Percentiles rank a stretch among this genome's conserved stretches.
phyloP scores from a whole-genome alignment of 2,888 invertebrate species.

The Drosophila neotestacea region DNA sequence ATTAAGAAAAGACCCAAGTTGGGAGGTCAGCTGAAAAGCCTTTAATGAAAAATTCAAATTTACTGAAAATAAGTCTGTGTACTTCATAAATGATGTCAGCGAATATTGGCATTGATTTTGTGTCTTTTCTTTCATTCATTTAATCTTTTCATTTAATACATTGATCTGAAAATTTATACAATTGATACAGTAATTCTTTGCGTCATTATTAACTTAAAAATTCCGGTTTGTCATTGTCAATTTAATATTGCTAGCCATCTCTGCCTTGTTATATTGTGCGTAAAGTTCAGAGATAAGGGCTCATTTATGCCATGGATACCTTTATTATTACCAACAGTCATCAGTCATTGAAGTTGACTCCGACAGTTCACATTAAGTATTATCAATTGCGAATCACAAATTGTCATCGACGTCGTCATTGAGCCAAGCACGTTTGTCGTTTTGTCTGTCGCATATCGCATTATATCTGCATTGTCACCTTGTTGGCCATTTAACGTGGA shows the following conservation, averaged over 20 bases:
- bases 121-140: neutral
- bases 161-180: neutral
- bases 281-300: constrained; percentile 74
- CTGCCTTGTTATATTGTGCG: constrained; percentile 66
- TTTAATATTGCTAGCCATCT: constrained; percentile 53
- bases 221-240: constrained; percentile 34
- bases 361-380: constrained; percentile 58
- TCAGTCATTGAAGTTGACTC: constrained; percentile 58
- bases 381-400: constrained; percentile 67
- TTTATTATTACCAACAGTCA: constrained; percentile 36
- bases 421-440: constrained; percentile 54
- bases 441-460: constrained; percentile 67
- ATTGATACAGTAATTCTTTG: constrained; percentile 18
- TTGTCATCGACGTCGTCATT: constrained; percentile 53
- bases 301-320: constrained; percentile 33
- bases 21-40: neutral
- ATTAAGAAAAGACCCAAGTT: constrained; percentile 1
- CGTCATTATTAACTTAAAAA: constrained; percentile 44
- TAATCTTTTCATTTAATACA: neutral
- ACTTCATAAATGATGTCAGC: neutral
- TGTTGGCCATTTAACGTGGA: constrained; percentile 73
- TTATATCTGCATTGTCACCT: constrained; percentile 83
- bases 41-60: neutral
- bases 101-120: neutral
- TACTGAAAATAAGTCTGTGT: neutral